These are phyloP conservation scores for Galaxias olidus DNA, from an alignment of 2,797 vertebrate species.

Conservation along the genomic window DNA sequence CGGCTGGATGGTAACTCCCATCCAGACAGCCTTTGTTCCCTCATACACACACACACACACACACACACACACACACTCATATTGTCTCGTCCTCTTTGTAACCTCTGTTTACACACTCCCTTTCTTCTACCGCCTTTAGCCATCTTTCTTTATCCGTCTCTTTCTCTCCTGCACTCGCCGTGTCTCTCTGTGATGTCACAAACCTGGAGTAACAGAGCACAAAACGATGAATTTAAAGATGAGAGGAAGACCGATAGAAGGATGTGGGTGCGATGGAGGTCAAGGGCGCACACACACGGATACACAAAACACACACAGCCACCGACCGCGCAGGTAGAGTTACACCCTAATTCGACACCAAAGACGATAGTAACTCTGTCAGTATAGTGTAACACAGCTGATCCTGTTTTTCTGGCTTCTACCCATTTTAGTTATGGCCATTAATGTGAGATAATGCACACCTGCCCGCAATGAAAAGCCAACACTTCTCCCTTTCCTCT, in stretches of 20 bases:
- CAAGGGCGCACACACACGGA: constrained; percentile 1
- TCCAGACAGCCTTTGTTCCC: neutral
- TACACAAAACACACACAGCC: neutral
- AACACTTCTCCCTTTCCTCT: no score
- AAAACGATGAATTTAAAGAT: neutral
- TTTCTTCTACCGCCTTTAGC: no score
- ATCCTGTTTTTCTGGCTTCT: neutral
- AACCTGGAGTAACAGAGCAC: neutral
- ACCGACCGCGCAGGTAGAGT: constrained; percentile 25
- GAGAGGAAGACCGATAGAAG: neutral
- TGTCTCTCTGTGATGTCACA: no score
- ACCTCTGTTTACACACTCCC: no score
- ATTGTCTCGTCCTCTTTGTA: no score
- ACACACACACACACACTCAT: neutral
- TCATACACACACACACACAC: neutral
- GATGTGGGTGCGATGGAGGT: neutral
- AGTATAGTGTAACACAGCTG: constrained; percentile 21
- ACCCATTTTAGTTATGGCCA: no score
- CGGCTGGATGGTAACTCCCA: neutral
- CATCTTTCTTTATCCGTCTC: no score
- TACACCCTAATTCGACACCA: constrained; percentile 31
- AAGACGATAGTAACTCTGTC: constrained; percentile 22
- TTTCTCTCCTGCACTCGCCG: no score
- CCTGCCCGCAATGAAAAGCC: no score
- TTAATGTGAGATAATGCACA: no score